A percentile compares a stretch with the other conserved stretches of the same genome.
Evolutionary conservation across 1,140 invertebrate genomes (phyloP).

Genomic region (Zaprionus inermis): DNA sequence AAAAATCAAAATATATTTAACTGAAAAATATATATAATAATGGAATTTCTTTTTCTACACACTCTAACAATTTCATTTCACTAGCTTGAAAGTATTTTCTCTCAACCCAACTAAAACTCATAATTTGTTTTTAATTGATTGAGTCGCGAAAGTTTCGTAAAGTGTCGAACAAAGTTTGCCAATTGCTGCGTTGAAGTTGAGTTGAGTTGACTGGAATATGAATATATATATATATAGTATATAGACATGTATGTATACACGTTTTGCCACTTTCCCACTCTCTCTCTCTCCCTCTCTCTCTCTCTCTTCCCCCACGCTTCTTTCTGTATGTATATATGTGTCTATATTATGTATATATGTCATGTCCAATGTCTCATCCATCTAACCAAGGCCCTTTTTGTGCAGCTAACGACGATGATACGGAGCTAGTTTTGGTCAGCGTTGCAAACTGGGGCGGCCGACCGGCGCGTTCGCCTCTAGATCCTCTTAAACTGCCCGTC

Average conservation of each 20-base stretch:
- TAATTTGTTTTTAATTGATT: constrained; percentile 7
- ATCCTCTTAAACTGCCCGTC: constrained; percentile 84
- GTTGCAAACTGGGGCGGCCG: constrained; percentile 87
- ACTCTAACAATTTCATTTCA: too few relatives aligned
- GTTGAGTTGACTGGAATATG: constrained; percentile 50
- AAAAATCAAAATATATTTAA: not conserved
- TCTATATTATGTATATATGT: constrained; percentile 6
- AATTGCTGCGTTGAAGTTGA: not conserved
- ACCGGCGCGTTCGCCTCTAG: constrained; percentile 79
- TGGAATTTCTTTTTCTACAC: not conserved
- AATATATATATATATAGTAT: constrained; percentile 6
- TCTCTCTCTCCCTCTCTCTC: not conserved
- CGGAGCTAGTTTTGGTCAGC: constrained; percentile 42
- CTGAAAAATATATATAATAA: not conserved
- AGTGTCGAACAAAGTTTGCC: constrained; percentile 9
- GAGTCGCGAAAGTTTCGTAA: constrained; percentile 26
- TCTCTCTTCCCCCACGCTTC: not conserved
- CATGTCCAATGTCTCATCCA: constrained; percentile 11
- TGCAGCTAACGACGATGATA: constrained; percentile 39
- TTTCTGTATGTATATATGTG: constrained; percentile 17
- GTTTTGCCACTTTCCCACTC: too few relatives aligned
- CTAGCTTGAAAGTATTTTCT: not conserved
- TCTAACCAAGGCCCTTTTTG: constrained; percentile 34
- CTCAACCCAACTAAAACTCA: constrained; percentile 20
- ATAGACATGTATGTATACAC: constrained; percentile 12